Conservation (phyloP, 1,140 invertebrate genomes). For the Amyelois transitella region DNA sequence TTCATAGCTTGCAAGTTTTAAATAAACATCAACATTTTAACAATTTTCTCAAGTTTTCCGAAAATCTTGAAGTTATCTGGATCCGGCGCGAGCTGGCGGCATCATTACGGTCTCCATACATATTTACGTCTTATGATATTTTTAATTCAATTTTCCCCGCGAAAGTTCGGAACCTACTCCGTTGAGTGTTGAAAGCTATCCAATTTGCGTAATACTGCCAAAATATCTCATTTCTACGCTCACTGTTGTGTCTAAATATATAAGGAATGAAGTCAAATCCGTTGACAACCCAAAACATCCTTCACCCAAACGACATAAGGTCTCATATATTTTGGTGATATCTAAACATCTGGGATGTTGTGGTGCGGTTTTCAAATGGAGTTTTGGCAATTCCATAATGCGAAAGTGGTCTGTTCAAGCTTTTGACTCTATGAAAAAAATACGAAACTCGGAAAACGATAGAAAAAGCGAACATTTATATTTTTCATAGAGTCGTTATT, state of each 20-base stretch:
- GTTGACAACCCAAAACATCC: slow-evolving; percentile 13
- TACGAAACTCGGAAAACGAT: slow-evolving; percentile 67
- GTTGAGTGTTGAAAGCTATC: slow-evolving; percentile 75
- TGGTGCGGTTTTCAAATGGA: slow-evolving; percentile 47
- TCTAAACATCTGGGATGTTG: slow-evolving; percentile 23
- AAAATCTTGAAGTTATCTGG: slow-evolving; percentile 7
- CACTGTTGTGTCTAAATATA: slow-evolving; percentile 30
- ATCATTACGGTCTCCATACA: slow-evolving; percentile 64
- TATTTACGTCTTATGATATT: slow-evolving; percentile 73
- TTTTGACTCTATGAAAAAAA: slow-evolving; percentile 74
- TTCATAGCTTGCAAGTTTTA: background rate
- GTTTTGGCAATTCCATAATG: slow-evolving; percentile 74
- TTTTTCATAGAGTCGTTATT: slow-evolving; percentile 72
- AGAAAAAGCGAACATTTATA: slow-evolving; percentile 72
- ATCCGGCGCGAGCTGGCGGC: slow-evolving; percentile 28
- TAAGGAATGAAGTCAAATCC: slow-evolving; percentile 16
- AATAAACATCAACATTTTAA: background rate
- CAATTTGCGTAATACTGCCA: slow-evolving; percentile 74
- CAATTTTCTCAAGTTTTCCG: slow-evolving; percentile 20
- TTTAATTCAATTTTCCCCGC: slow-evolving; percentile 73
- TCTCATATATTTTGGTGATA: slow-evolving; percentile 13
- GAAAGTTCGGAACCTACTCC: slow-evolving; percentile 72
- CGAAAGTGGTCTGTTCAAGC: slow-evolving; percentile 73
- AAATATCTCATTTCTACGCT: slow-evolving; percentile 75
- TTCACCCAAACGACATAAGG: slow-evolving; percentile 17